phyloP scores from a whole-genome alignment of 2,888 invertebrate species.

The Amphipoea lucens region DNA sequence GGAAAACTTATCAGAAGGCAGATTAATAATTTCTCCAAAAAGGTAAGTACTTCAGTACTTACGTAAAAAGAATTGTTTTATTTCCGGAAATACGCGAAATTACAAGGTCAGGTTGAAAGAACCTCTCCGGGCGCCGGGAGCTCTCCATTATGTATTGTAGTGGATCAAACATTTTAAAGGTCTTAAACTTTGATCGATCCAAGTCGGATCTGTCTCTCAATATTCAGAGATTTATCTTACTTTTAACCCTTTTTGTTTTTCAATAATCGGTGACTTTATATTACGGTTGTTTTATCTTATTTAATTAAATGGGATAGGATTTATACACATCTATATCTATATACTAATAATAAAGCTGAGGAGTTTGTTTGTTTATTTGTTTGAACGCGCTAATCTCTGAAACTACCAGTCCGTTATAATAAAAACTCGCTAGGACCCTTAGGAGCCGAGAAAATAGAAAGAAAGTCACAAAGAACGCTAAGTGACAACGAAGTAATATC shows the following conservation, averaged over 20 bases:
- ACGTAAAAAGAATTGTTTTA: constrained; percentile 16
- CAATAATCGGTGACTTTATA: not conserved
- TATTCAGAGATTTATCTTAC: not conserved
- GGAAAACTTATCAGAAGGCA: constrained; percentile 26
- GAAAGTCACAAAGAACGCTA: too few species aligned
- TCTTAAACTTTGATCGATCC: constrained; percentile 19
- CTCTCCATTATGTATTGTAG: constrained; percentile 26
- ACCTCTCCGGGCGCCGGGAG: constrained; percentile 1
- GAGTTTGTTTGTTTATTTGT: too few species aligned
- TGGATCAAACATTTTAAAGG: constrained; percentile 25
- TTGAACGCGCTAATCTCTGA: too few species aligned
- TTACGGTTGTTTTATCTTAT: not conserved
- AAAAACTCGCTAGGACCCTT: too few species aligned
- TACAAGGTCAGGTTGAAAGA: constrained; percentile 18
- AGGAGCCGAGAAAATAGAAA: too few species aligned
- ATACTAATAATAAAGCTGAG: too few species aligned
- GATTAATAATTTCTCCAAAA: constrained; percentile 29
- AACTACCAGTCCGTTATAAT: too few species aligned
- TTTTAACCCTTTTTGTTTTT: not conserved
- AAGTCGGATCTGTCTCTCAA: not conserved
- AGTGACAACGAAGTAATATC: too few species aligned
- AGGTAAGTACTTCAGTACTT: not conserved
- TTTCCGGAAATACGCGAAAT: constrained; percentile 35
- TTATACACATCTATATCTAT: not conserved
- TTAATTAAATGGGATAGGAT: not conserved